Base-by-base conservation (phyloP, 2,113 vertebrate genomes). In the Sisor rabdophorus region DNA sequence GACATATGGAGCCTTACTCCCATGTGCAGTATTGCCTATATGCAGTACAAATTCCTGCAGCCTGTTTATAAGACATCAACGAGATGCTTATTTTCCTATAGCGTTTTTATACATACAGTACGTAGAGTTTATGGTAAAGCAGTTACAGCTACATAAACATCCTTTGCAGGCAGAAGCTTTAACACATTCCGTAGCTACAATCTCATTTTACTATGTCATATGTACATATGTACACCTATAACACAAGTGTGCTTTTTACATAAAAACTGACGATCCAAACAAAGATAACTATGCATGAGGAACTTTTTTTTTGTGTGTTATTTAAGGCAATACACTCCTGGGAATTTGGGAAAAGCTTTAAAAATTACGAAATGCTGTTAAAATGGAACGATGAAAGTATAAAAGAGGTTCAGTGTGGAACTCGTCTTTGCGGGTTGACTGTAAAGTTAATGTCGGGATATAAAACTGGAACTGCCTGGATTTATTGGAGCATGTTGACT, bases 151-250 rank as follows among this genome's bases (percentile, higher is more conserved):
- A 60, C 80, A 73, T 81, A 74, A 80, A 80, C 79, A 84, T 88
- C 85, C 83, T 78, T 67, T 71, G 59, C 86, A 89, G 83, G 80
- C 88, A 80, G 77, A 79, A 85, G 73, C 83, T 86, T 82, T 48
- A 81, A 83, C 76, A 86, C 89, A 89, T 80, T 87, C 84, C 75
- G 40, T 72, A 86, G 85, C 85, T 78, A 83, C 68, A 85, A 87
- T 89, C 89, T 91, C 89, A 87, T 90, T 89, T 87, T 88, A 88
- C 89, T 90, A 87, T 88, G 86, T 84, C 87, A 88, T 87, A 63
- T 85, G 87, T 87, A 90, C 86, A 83, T 91, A 85, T 91, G 86
- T 90, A n/a, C n/a, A n/a, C n/a, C n/a, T n/a, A n/a, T n/a, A n/a
- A 89, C 81, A 85, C 88, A 80, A 84, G 86, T 87, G 87, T 87